Conservation (phyloP, 2,888 invertebrate genomes). For the Aphodius granarius region DNA sequence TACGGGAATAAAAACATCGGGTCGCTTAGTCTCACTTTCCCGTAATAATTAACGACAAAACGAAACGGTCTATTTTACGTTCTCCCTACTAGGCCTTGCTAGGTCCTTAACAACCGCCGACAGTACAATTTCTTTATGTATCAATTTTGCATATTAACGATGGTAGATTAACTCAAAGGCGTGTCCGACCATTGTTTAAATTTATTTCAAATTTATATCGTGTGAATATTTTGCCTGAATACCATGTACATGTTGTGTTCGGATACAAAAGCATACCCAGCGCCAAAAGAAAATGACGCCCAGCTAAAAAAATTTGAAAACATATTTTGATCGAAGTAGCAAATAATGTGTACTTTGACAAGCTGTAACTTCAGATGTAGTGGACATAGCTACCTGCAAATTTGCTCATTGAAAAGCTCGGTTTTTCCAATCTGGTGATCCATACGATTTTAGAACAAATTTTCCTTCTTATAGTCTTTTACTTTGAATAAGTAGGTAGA, state of each 20-base stretch:
- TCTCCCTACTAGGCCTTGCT: background rate
- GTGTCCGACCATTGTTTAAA: background rate
- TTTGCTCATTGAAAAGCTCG: too few relatives aligned
- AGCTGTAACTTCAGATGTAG: too few relatives aligned
- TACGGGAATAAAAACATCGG: background rate
- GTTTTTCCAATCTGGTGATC: too few relatives aligned
- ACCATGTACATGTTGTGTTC: background rate
- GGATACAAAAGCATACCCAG: too few relatives aligned
- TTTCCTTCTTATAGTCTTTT: too few relatives aligned
- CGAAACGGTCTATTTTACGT: background rate
- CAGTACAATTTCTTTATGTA: background rate
- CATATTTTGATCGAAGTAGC: too few relatives aligned
- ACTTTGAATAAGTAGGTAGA: too few relatives aligned
- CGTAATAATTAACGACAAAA: background rate
- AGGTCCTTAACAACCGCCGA: background rate
- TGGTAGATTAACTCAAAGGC: background rate
- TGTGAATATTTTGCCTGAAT: background rate
- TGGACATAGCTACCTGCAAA: too few relatives aligned
- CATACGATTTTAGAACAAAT: too few relatives aligned
- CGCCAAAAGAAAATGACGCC: too few relatives aligned
- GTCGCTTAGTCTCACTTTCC: background rate
- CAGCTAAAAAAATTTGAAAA: too few relatives aligned
- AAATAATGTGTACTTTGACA: too few relatives aligned
- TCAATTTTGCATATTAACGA: background rate
- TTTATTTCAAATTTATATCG: background rate